phyloP scores from a whole-genome alignment of 2,888 invertebrate species.

The Nephrotoma guestfalica region DNA sequence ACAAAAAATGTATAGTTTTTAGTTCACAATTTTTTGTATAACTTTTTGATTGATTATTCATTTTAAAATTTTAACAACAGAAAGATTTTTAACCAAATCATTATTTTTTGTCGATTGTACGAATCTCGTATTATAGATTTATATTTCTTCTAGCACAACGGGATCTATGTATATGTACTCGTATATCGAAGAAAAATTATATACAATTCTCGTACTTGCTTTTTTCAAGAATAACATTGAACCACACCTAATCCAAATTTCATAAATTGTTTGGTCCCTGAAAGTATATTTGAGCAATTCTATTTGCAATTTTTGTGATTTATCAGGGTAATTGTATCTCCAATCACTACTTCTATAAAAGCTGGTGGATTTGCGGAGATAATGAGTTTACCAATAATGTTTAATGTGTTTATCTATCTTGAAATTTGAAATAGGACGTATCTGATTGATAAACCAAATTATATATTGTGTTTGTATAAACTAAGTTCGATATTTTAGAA shows the following conservation, averaged over 20 bases:
- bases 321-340: background rate
- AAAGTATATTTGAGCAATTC: background rate
- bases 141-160: background rate
- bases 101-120: background rate
- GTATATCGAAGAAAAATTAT: background rate
- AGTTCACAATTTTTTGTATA: background rate
- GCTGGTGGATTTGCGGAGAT: background rate
- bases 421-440: background rate
- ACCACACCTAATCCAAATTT: background rate
- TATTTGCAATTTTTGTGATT: background rate
- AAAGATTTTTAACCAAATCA: background rate
- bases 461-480: too few relatives aligned
- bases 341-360: background rate
- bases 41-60: background rate
- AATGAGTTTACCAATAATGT: background rate
- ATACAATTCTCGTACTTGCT: background rate
- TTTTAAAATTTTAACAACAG: background rate
- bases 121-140: background rate
- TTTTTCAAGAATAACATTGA: background rate
- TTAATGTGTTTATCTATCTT: background rate
- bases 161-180: background rate
- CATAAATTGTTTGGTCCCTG: background rate
- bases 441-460: too few relatives aligned
- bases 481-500: too few relatives aligned
- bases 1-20: background rate